phyloP scores from a whole-genome alignment of 2,113 vertebrate species.

The Tragelaphus imberbis region DNA sequence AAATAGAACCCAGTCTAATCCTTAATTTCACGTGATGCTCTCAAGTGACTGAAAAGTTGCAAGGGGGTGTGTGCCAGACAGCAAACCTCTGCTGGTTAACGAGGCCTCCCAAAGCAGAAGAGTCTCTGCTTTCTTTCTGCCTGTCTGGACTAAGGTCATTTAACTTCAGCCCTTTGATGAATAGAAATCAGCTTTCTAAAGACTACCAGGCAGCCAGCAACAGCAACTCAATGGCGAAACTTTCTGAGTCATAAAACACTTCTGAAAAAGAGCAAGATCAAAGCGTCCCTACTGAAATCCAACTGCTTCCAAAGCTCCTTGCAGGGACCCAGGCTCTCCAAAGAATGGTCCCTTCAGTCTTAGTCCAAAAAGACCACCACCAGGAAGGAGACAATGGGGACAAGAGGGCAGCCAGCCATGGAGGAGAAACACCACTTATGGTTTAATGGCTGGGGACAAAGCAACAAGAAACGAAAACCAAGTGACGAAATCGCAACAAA shows the following conservation, averaged over 20 bases:
- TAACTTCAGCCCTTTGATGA: slow-evolving; percentile 73
- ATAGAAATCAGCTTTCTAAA: slow-evolving; percentile 65
- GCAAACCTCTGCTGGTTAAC: not conserved
- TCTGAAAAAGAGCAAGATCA: slow-evolving; percentile 86
- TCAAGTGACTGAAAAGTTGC: not conserved
- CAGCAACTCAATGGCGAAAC: slow-evolving; percentile 74
- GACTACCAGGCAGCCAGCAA: slow-evolving; percentile 69
- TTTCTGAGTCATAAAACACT: slow-evolving; percentile 74
- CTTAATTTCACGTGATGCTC: slow-evolving; percentile 40
- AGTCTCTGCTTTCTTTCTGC: slow-evolving; percentile 63
- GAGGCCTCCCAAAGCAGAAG: slow-evolving; percentile 53
- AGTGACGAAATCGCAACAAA: slow-evolving; percentile 79
- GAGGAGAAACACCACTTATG: slow-evolving; percentile 84
- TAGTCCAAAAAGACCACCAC: slow-evolving; percentile 85
- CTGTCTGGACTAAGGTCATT: slow-evolving; percentile 72
- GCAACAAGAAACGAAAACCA: slow-evolving; percentile 82
- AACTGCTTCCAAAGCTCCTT: slow-evolving; percentile 85
- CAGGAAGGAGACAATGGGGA: slow-evolving; percentile 89
- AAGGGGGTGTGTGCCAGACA: not conserved
- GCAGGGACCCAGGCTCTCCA: slow-evolving; percentile 81
- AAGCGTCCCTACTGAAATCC: slow-evolving; percentile 87
- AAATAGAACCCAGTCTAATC: slow-evolving; percentile 15
- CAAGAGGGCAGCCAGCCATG: slow-evolving; percentile 88
- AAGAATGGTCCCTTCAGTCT: slow-evolving; percentile 85
- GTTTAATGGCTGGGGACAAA: slow-evolving; percentile 90